Base-by-base conservation (phyloP, 2,113 vertebrate genomes). In the Carassius auratus region DNA sequence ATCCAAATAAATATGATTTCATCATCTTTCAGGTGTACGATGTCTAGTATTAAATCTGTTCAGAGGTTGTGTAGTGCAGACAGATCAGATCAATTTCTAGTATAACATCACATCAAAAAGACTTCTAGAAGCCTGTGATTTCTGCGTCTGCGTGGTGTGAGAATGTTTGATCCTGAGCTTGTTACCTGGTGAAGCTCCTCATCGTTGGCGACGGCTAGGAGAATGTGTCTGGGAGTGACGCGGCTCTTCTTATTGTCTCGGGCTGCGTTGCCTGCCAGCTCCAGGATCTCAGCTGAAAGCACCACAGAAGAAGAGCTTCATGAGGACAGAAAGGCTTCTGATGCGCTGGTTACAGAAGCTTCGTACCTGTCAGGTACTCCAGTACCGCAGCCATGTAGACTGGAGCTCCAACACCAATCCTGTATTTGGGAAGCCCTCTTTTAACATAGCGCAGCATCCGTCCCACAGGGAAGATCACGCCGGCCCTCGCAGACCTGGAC, bases 201-300 rank as follows among this genome's bases (percentile, higher is more conserved):
- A 17, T 99, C 98, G 0, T 99, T 99, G 93, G 98, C 98, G 87
- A 99, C 96, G 76, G 98, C 98, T 90, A 99, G 93, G 82, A 99
- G 93, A 92, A 99, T 99, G 94, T 99, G 98, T 82, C 98, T 94
- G 12, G 98, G 98, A 0, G 97, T 99, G 88, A 99, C 97, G 45
- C 98, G 96, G 33, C 97, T 96, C 90, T 99, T 99, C 94, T 99
- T 99, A 91, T 99, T 99, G 94, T 99, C 98, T 91, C 98, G 94
- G 19, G 98, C 98, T 55, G 98, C 98, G 14, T 99, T 99, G 84
- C 98, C 98, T 73, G 98, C 98, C 94, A 99, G 87, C 94, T 99
- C 98, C 91, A 99, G 93, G 92, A 99, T 99, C 93, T 99, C 98
- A 86, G 98, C 98, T 99, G 91, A 55, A 87, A 79, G 52, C n/a